Percentiles rank a stretch among this genome's conserved stretches.
phyloP scores from a whole-genome alignment of 37 sponge, comb jelly and placozoan genomes.

The Crambe crambe region DNA sequence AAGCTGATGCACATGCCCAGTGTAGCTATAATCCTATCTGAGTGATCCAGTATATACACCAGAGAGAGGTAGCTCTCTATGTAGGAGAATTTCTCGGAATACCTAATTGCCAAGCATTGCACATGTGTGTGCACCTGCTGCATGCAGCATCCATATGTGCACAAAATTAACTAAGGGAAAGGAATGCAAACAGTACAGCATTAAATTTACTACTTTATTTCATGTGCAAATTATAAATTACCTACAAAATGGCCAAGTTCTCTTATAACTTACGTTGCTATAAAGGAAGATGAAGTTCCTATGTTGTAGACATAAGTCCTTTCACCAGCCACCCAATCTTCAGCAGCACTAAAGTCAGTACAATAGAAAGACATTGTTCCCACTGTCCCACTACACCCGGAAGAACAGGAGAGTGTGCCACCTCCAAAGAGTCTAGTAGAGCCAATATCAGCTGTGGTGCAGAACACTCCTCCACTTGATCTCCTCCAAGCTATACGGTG shows the following conservation, averaged over 20 bases:
- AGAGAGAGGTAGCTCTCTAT: too few relatives aligned
- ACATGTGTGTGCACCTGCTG: too few relatives aligned
- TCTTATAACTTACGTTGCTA: conserved; percentile 56
- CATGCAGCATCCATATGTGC: too few relatives aligned
- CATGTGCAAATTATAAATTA: too few relatives aligned
- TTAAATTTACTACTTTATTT: background rate
- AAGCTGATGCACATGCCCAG: too few relatives aligned
- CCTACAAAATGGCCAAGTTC: too few relatives aligned
- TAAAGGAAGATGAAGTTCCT: conserved; percentile 10
- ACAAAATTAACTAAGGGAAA: background rate
- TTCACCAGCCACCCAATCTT: conserved; percentile 47
- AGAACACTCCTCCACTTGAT: background rate
- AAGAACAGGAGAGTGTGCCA: conserved; percentile 11
- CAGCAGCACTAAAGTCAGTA: conserved; percentile 36
- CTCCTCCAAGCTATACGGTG: conserved; percentile 46
- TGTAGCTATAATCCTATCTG: too few relatives aligned
- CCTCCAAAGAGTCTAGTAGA: background rate
- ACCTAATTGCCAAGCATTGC: too few relatives aligned
- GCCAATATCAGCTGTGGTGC: background rate
- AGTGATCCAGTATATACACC: too few relatives aligned
- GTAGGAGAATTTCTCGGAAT: too few relatives aligned
- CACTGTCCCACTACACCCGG: conserved; percentile 28
- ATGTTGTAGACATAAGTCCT: conserved; percentile 1
- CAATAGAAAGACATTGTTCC: conserved; percentile 27
- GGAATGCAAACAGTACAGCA: background rate